Percentiles rank a stretch among this genome's conserved stretches.
phyloP scores from a whole-genome alignment of 2,888 invertebrate genomes.

The Calameuta filiformis region DNA sequence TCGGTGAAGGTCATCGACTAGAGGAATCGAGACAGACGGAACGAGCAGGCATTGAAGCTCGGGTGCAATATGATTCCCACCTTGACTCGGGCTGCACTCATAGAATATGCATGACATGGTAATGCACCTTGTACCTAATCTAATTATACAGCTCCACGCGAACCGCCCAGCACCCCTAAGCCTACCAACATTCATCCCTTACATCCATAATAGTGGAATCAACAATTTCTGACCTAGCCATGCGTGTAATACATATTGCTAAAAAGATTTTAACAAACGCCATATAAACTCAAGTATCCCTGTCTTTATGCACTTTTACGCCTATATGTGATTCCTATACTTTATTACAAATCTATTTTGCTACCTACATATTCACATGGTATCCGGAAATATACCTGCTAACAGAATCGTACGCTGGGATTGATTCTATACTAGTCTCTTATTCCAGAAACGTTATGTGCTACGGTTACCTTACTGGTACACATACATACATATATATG shows the following conservation, averaged over 20 bases:
- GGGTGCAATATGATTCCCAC: slow-evolving; percentile 44
- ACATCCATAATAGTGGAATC: background rate
- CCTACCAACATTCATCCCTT: background rate
- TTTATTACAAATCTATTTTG: background rate
- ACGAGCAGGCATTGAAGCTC: slow-evolving; percentile 11
- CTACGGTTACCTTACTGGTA: background rate
- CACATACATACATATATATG: background rate
- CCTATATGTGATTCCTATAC: background rate
- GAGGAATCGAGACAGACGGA: slow-evolving; percentile 6
- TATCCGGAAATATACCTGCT: background rate
- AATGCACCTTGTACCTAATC: slow-evolving; percentile 59
- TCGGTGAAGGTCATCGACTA: slow-evolving; percentile 32
- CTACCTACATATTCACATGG: background rate
- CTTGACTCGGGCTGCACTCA: slow-evolving; percentile 42
- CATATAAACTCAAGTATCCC: background rate
- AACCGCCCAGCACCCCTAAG: slow-evolving; percentile 29
- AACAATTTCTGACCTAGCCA: background rate
- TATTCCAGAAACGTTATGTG: background rate
- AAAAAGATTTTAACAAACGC: background rate
- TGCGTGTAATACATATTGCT: background rate
- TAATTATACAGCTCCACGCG: slow-evolving; percentile 61
- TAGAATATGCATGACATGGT: slow-evolving; percentile 63
- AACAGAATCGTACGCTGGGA: background rate
- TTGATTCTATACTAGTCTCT: background rate
- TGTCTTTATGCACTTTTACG: background rate